phyloP scores from a whole-genome alignment of 2,113 vertebrate species.

The Cyprichromis sp. region DNA sequence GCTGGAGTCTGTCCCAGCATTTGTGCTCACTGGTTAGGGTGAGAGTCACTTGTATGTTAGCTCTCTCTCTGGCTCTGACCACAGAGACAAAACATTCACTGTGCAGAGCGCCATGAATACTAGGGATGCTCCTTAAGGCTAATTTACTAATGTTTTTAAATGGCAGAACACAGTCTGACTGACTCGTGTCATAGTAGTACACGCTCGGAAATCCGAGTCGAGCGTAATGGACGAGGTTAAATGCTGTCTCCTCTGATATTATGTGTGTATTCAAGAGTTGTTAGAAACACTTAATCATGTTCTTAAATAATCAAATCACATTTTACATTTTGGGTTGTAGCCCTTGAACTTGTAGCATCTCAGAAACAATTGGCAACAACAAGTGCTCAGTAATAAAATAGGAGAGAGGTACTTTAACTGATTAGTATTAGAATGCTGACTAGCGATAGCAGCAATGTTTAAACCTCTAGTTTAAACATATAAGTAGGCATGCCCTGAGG shows the following conservation, averaged over 20 bases:
- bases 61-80: not conserved
- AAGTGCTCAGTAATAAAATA: not conserved
- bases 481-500: not conserved
- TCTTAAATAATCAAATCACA: not conserved
- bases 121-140: not conserved
- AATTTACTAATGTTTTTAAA: not conserved
- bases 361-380: not conserved
- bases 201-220: not conserved
- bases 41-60: not conserved
- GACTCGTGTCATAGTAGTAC: not conserved
- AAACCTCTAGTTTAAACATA: not conserved
- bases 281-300: not conserved
- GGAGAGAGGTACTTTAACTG: not conserved
- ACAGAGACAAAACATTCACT: not conserved
- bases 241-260: not conserved
- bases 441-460: not conserved
- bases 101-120: not conserved
- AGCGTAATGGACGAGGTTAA: no score
- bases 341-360: not conserved
- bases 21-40: not conserved
- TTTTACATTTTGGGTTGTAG: not conserved
- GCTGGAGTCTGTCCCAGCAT: not conserved
- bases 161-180: not conserved
- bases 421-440: accelerated
- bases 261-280: not conserved